Conservation (phyloP, 1,140 invertebrate genomes). For the Micrasema minimum region DNA sequence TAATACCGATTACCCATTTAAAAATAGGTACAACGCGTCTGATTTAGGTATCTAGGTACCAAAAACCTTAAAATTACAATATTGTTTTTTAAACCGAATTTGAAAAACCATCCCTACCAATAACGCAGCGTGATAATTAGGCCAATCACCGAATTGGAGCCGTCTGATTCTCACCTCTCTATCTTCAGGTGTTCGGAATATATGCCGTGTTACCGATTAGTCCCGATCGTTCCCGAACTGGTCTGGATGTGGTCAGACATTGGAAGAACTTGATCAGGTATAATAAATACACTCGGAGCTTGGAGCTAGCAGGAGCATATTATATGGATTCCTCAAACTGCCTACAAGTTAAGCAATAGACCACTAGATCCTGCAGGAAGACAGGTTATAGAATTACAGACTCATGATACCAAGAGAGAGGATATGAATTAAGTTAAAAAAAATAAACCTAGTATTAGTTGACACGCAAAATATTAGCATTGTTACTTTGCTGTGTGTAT, state of each 20-base stretch:
- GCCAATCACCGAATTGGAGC: slow-evolving; percentile 27
- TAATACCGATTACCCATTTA: no score
- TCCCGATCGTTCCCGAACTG: no score
- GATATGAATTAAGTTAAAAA: no score
- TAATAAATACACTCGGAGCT: neutral
- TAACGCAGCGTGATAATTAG: slow-evolving; percentile 28
- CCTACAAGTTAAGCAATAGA: no score
- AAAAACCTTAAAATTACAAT: no score
- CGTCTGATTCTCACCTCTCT: slow-evolving; percentile 29
- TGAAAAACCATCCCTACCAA: slow-evolving; percentile 2
- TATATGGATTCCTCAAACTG: no score
- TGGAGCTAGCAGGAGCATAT: neutral
- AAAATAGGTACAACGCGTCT: no score
- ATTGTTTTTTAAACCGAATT: no score
- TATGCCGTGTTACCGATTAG: slow-evolving; percentile 25
- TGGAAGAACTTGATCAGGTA: neutral
- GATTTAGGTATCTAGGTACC: no score
- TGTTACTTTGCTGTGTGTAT: neutral
- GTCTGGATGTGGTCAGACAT: neutral
- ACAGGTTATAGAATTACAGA: neutral
- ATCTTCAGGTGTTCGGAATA: slow-evolving; percentile 17
- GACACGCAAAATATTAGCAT: neutral
- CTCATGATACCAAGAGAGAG: neutral
- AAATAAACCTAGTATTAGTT: no score
- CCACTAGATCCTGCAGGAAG: no score